Conservation (phyloP, 2,797 vertebrate species). For the Phrynocephalus vlangalii region DNA sequence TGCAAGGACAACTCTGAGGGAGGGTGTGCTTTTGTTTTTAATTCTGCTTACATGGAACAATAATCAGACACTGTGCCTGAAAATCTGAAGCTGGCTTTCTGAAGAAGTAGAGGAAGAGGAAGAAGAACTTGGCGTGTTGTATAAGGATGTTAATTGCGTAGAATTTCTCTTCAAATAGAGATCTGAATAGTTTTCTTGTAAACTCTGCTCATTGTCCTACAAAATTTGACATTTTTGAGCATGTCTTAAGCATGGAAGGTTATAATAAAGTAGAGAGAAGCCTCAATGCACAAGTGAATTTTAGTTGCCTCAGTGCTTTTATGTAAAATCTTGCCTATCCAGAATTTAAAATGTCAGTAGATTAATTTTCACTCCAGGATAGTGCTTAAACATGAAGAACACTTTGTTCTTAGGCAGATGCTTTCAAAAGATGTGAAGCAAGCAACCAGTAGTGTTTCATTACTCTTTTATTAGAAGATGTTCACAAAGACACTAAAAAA, state of each 20-base stretch:
- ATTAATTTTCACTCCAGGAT: conserved; percentile 52
- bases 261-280: conserved; percentile 6
- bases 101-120: neutral
- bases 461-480: conserved; percentile 15
- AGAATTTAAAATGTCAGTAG: conserved; percentile 36
- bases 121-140: conserved; percentile 1
- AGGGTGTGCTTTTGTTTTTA: neutral
- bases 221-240: conserved; percentile 20
- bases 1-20: neutral
- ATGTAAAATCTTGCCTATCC: conserved; percentile 15
- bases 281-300: neutral
- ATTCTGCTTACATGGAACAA: neutral
- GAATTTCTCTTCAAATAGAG: neutral
- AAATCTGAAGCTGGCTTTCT: conserved; percentile 8
- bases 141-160: neutral
- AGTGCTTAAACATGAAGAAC: conserved; percentile 40
- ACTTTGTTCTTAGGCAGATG: conserved; percentile 24
- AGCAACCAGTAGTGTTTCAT: conserved; percentile 28
- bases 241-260: neutral
- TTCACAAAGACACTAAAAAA: conserved; percentile 17
- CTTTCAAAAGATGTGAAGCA: conserved; percentile 35
- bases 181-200: conserved; percentile 2
- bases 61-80: neutral
- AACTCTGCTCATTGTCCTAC: conserved; percentile 25
- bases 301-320: conserved; percentile 17